Conservation (phyloP, 2,888 invertebrate genomes). For the Leptinotarsa tumamoca region DNA sequence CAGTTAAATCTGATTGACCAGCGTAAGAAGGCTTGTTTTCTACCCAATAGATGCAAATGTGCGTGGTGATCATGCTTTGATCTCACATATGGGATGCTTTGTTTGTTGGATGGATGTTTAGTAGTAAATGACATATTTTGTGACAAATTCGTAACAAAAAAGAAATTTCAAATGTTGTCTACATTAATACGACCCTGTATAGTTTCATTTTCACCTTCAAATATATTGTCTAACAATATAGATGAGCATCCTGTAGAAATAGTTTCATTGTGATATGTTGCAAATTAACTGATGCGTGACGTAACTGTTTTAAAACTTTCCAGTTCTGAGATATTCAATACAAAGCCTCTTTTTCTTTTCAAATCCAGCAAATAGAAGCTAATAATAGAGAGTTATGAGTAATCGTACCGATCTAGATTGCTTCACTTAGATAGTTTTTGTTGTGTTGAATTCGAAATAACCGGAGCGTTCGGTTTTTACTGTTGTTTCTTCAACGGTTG, state of each 20-base stretch:
- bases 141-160: too few relatives aligned
- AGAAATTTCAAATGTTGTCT: too few relatives aligned
- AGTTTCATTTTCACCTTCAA: too few relatives aligned
- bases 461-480: constrained; percentile 26
- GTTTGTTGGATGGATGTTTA: too few relatives aligned
- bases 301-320: constrained; percentile 20
- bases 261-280: not conserved
- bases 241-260: not conserved
- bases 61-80: too few relatives aligned
- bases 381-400: constrained; percentile 37
- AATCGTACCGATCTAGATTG: constrained; percentile 27
- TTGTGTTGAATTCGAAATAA: constrained; percentile 22
- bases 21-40: too few relatives aligned
- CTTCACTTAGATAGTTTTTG: constrained; percentile 18
- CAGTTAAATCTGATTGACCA: too few relatives aligned
- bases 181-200: too few relatives aligned
- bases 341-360: constrained; percentile 30
- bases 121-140: too few relatives aligned
- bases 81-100: too few relatives aligned
- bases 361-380: constrained; percentile 24
- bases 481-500: constrained; percentile 25
- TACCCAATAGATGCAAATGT: too few relatives aligned
- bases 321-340: constrained; percentile 26
- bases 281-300: constrained; percentile 23
- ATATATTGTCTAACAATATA: not conserved